Percentiles rank a stretch among this genome's conserved stretches.
Conservation (phyloP, 1,140 invertebrate species). For the Leptinotarsa defecta region DNA sequence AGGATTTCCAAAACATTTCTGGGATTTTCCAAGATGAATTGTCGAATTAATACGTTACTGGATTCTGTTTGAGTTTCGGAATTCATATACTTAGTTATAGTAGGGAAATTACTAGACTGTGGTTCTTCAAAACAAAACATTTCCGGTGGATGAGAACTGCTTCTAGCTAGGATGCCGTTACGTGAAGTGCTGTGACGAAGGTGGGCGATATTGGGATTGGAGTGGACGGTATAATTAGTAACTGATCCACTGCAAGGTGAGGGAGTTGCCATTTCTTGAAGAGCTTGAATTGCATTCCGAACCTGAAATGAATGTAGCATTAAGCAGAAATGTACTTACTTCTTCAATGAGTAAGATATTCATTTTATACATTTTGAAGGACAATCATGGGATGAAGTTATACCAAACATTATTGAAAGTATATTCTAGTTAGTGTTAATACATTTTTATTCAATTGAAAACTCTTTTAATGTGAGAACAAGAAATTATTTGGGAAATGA, state of each 20-base stretch:
- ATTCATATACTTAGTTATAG: conserved; percentile 45
- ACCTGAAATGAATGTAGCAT: conserved; percentile 59
- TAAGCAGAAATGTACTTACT: neutral
- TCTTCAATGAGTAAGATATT: too few relatives aligned
- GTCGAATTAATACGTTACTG: conserved; percentile 49
- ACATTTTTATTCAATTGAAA: too few relatives aligned
- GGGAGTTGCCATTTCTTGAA: conserved; percentile 78
- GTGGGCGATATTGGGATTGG: conserved; percentile 69
- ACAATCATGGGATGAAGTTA: too few relatives aligned
- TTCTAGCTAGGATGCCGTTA: conserved; percentile 66
- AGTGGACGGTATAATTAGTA: conserved; percentile 65
- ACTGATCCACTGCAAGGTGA: conserved; percentile 57
- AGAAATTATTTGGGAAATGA: too few relatives aligned
- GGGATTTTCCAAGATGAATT: conserved; percentile 59
- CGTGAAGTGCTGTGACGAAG: conserved; percentile 53
- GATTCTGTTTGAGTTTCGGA: conserved; percentile 59
- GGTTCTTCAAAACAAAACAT: conserved; percentile 72
- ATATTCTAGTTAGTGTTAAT: too few relatives aligned
- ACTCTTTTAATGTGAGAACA: too few relatives aligned
- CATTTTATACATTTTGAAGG: too few relatives aligned
- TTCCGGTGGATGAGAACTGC: conserved; percentile 80
- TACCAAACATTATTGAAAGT: too few relatives aligned
- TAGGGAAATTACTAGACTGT: conserved; percentile 30
- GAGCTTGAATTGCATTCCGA: conserved; percentile 77
- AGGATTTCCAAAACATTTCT: conserved; percentile 58